Base-by-base conservation (phyloP, 1,140 invertebrate genomes). In the Thrips palmi region DNA sequence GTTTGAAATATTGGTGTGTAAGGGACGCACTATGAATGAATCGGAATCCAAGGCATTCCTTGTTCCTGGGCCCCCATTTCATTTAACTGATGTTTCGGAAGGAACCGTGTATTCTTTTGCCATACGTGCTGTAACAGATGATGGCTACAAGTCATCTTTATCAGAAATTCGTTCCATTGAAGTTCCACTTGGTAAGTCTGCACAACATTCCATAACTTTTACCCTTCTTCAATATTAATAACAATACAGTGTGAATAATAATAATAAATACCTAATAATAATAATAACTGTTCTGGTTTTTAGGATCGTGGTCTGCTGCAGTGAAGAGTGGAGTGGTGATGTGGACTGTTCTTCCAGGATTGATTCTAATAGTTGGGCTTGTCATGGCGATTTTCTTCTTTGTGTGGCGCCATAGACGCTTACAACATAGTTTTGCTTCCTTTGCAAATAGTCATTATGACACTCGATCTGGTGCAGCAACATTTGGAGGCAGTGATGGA, bases 361-460 rank as follows among this genome's bases (percentile, higher is more conserved):
- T n/a, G n/a, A n/a, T n/a, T n/a, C n/a, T n/a, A n/a, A n/a, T n/a
- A n/a, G 2, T 43, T 71, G 12, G 60, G 69, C 17, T 51, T 78
- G 8, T 64, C 18, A 68, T 54, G 14, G 68, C 68, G 6, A 57
- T 84, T 19, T 63, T 60, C 19, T 69, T 80, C 45, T 69, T 77
- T 43, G 60, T 74, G 22, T 49, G 83, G 19, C 63, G 80, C 39
- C 75, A 86, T 55, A 64, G 74, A 39, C 66, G 79, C 37, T 59
- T 87, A 17, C 72, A 81, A 46, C 69, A 74, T 39, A 77, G 70
- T 43, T 87, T 87, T 59, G 67, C 75, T 3, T 68, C 77, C 24
- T 86, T 87, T 58, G 77, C 78, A 10, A 83, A 79, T 52, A 81
- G 77, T 49, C 81, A 87, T 53, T 89, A 89, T 52, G 77, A 85